Evolutionary conservation across 2,797 vertebrate genomes (phyloP).

Genomic region (Chloroceryle amazona): DNA sequence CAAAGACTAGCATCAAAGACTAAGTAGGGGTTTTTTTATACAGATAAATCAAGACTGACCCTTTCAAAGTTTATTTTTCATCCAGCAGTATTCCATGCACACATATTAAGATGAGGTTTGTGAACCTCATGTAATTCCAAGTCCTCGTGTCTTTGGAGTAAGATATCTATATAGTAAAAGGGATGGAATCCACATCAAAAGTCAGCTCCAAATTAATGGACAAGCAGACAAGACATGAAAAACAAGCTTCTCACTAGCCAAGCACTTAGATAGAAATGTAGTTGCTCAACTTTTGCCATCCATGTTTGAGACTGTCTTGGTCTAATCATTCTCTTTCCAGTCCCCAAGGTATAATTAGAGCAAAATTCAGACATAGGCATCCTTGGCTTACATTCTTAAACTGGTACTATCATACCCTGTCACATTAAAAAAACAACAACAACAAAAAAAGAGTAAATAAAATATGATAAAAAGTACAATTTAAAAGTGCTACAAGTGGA

Average conservation of each 20-base stretch:
- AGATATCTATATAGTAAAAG: background rate
- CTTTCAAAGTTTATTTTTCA: background rate
- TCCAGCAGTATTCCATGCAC: background rate
- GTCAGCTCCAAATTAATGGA: background rate
- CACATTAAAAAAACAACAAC: background rate
- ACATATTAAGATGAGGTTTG: background rate
- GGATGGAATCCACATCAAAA: background rate
- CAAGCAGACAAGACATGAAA: background rate
- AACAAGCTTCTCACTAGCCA: background rate
- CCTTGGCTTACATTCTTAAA: background rate
- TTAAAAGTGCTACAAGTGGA: background rate
- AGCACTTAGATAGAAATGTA: background rate
- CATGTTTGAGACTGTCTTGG: background rate
- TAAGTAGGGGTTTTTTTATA: background rate
- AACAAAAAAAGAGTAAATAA: background rate
- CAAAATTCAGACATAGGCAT: background rate
- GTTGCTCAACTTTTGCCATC: background rate
- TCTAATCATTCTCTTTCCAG: background rate
- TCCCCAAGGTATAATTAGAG: background rate
- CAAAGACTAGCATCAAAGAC: background rate
- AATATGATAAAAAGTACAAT: background rate
- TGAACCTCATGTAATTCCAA: background rate
- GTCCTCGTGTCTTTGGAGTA: background rate
- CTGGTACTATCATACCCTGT: fast-evolving
- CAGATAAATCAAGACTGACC: background rate